A percentile compares a stretch with the other conserved stretches of the same genome.
Evolutionary conservation across 2,888 invertebrate genomes (phyloP).

Genomic region (Troglohyphantes excavatus): DNA sequence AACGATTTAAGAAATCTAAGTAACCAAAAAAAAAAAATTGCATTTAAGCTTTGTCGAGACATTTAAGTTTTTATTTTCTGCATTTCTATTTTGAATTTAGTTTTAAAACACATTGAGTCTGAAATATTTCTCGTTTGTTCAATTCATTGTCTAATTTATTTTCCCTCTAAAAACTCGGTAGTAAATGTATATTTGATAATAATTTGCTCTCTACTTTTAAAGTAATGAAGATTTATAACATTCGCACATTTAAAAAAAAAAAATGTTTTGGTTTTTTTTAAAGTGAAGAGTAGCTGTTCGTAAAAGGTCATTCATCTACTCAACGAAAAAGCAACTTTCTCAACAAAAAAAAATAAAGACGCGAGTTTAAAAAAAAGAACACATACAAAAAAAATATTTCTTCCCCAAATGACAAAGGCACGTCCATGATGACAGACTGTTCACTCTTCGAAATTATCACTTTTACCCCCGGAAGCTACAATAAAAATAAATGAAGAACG

Average conservation of each 20-base stretch:
- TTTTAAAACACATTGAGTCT: no score
- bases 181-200: no score
- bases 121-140: no score
- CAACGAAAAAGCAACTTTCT: slow-evolving; percentile 4
- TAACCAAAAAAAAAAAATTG: no score
- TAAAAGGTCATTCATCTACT: slow-evolving; percentile 48
- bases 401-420: slow-evolving; percentile 48
- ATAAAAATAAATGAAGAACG: slow-evolving; percentile 39
- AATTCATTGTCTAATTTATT: no score
- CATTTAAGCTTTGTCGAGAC: no score
- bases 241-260: not conserved
- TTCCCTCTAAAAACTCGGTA: no score
- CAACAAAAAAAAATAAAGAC: not conserved
- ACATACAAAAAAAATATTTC: not conserved
- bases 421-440: slow-evolving; percentile 60
- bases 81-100: no score
- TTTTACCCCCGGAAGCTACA: slow-evolving; percentile 44
- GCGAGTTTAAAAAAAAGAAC: not conserved
- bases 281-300: not conserved
- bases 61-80: no score
- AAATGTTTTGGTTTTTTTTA: not conserved
- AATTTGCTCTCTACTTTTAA: no score
- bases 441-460: slow-evolving; percentile 62
- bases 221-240: no score
- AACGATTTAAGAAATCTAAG: no score